phyloP scores from a whole-genome alignment of 2,888 invertebrate species.

The Agonopterix subpropinquella region DNA sequence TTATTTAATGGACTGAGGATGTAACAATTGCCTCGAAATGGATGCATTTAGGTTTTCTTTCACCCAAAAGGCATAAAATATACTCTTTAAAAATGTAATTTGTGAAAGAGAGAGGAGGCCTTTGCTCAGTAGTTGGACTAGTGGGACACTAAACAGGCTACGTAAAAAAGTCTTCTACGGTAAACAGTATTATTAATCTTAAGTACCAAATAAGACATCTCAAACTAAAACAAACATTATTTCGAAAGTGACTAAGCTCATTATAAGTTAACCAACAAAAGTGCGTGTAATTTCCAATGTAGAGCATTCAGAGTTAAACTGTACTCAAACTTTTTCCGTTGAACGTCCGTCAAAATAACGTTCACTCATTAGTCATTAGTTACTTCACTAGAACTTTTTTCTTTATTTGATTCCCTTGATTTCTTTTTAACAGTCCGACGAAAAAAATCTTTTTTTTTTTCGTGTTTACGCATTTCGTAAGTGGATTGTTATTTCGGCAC shows the following conservation, averaged over 20 bases:
- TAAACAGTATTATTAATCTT: not conserved
- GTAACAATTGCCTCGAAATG: too few relatives aligned
- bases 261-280: constrained; percentile 12
- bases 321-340: constrained; percentile 12
- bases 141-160: too few relatives aligned
- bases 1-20: too few relatives aligned
- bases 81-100: too few relatives aligned
- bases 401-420: constrained; percentile 30
- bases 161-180: too few relatives aligned
- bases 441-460: constrained; percentile 10
- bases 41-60: too few relatives aligned
- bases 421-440: constrained; percentile 19
- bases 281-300: constrained; percentile 3
- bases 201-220: not conserved
- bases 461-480: constrained; percentile 3
- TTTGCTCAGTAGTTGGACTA: too few relatives aligned
- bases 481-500: not conserved
- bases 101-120: too few relatives aligned
- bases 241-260: constrained; percentile 8
- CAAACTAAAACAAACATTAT: constrained; percentile 8
- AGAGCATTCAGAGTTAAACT: not conserved
- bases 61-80: too few relatives aligned
- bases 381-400: constrained; percentile 33
- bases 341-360: constrained; percentile 37
- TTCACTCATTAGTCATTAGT: constrained; percentile 43